phyloP scores from a whole-genome alignment of 2,888 invertebrate genomes.

The Lycia hirtaria region DNA sequence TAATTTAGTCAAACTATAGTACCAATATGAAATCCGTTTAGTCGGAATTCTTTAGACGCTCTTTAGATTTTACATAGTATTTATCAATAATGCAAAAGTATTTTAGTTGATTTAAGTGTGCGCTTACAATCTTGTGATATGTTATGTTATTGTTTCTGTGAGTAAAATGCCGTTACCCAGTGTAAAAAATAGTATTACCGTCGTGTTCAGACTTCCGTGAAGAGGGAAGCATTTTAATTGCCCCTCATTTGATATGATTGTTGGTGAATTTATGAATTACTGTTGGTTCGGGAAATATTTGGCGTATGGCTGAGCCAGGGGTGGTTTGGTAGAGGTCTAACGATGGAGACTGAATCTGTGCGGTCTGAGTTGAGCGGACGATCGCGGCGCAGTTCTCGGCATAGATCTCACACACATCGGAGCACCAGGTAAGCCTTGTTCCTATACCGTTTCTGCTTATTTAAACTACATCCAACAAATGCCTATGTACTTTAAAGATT shows the following conservation, averaged over 20 bases:
- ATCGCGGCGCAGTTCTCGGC: slow-evolving; percentile 89
- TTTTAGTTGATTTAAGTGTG: slow-evolving; percentile 44
- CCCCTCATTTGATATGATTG: slow-evolving; percentile 65
- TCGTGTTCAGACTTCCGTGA: slow-evolving; percentile 65
- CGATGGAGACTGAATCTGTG: slow-evolving; percentile 97
- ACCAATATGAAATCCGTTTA: slow-evolving; percentile 66
- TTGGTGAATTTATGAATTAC: slow-evolving; percentile 53
- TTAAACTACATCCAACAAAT: not conserved
- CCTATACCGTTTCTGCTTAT: not conserved
- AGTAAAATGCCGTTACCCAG: slow-evolving; percentile 37
- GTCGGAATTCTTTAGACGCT: slow-evolving; percentile 70
- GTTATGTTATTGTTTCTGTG: slow-evolving; percentile 22
- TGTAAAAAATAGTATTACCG: slow-evolving; percentile 49
- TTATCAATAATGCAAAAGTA: slow-evolving; percentile 68
- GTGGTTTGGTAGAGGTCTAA: slow-evolving; percentile 49
- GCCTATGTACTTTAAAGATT: not conserved
- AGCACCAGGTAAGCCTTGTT: slow-evolving; percentile 84
- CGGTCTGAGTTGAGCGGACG: slow-evolving; percentile 96
- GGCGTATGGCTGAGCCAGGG: slow-evolving; percentile 69
- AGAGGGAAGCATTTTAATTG: slow-evolving; percentile 74
- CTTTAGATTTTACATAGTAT: slow-evolving; percentile 57
- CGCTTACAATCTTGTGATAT: slow-evolving; percentile 28
- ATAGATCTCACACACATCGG: slow-evolving; percentile 86
- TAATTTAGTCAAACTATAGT: slow-evolving; percentile 44
- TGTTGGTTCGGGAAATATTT: slow-evolving; percentile 59